A percentile compares a stretch with the other conserved stretches of the same genome.
phyloP scores from a whole-genome alignment of 2,797 vertebrate species.

The Paratrypauchen microcephalus region DNA sequence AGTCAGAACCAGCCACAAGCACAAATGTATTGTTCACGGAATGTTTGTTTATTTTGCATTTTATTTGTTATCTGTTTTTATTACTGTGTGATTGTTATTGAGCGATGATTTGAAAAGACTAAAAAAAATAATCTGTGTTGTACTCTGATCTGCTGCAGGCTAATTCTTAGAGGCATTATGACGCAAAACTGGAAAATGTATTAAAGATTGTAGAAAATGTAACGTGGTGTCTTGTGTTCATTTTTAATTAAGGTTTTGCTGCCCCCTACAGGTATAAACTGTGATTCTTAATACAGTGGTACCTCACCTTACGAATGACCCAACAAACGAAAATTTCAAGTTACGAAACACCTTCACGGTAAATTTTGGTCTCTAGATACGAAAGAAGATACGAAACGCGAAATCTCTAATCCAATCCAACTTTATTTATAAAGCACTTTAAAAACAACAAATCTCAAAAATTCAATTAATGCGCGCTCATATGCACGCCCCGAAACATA shows the following conservation, averaged over 20 bases:
- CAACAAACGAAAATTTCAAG: too few relatives aligned
- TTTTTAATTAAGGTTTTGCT: conserved; percentile 17
- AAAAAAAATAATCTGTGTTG: conserved; percentile 47
- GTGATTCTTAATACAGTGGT: too few relatives aligned
- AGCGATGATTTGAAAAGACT: conserved; percentile 61
- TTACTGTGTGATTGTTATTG: conserved; percentile 50
- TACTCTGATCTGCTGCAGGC: conserved; percentile 59
- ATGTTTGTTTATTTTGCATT: conserved; percentile 67
- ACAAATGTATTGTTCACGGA: conserved; percentile 47
- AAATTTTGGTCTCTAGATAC: too few relatives aligned
- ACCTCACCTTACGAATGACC: too few relatives aligned
- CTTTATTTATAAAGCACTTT: too few relatives aligned
- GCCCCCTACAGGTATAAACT: conserved; percentile 35
- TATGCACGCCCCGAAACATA: too few relatives aligned
- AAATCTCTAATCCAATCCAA: too few relatives aligned
- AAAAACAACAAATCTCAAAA: too few relatives aligned
- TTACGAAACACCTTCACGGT: too few relatives aligned
- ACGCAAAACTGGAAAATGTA: conserved; percentile 63
- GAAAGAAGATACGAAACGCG: too few relatives aligned
- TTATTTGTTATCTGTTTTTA: conserved; percentile 59
- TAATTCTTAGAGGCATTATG: conserved; percentile 55
- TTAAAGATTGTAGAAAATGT: conserved; percentile 72
- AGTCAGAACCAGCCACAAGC: conserved; percentile 48
- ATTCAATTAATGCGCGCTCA: too few relatives aligned
- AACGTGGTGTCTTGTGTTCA: not conserved